A percentile compares a stretch with the other conserved stretches of the same genome.
phyloP scores from a whole-genome alignment of 2,797 vertebrate species.

The Vultur gryphus region DNA sequence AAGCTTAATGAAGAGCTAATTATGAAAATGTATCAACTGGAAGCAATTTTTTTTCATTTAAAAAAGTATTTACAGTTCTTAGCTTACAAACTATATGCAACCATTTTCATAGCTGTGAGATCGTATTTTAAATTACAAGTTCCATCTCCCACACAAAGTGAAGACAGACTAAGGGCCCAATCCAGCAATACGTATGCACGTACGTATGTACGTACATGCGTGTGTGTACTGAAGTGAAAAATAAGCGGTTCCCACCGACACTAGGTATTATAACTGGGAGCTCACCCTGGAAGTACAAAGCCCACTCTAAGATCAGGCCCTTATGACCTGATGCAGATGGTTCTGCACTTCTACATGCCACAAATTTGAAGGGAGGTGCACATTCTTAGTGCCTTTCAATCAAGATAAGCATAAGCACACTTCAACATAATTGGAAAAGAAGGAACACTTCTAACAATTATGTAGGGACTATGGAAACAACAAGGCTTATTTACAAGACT shows the following conservation, averaged over 20 bases:
- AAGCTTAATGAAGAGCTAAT: conserved; percentile 41
- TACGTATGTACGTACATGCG: too few relatives aligned
- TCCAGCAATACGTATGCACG: neutral
- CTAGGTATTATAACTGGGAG: neutral
- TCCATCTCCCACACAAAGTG: neutral
- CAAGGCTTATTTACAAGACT: conserved; percentile 62
- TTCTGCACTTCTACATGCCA: neutral
- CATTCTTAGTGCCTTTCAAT: neutral
- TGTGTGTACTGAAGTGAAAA: neutral
- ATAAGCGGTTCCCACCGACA: neutral
- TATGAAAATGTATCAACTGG: conserved; percentile 36
- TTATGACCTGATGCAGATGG: neutral
- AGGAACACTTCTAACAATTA: neutral
- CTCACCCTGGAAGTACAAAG: neutral
- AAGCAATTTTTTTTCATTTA: conserved; percentile 25
- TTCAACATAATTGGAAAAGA: neutral
- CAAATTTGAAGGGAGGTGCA: neutral
- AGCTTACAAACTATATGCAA: conserved; percentile 32
- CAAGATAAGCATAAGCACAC: neutral
- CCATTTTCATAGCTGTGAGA: conserved; percentile 10
- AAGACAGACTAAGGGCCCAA: neutral
- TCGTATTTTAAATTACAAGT: neutral
- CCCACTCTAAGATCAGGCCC: neutral
- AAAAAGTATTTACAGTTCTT: conserved; percentile 61
- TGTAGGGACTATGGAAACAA: neutral